Evolutionary conservation across 2,888 invertebrate genomes (phyloP).

Genomic region (Eubasilissa splendida): DNA sequence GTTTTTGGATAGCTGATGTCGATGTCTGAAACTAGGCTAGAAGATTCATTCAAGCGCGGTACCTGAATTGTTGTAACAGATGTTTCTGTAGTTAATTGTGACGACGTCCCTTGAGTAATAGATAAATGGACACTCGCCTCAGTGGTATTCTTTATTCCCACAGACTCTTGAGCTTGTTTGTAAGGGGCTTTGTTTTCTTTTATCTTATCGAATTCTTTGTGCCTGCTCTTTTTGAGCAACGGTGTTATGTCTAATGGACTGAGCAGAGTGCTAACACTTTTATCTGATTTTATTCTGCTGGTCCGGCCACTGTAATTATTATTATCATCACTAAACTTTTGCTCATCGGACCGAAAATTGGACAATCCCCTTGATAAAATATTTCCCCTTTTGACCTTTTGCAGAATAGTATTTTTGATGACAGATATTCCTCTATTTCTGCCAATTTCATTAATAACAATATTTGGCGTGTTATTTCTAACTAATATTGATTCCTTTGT

Average conservation of each 20-base stretch:
- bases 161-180: constrained; percentile 7
- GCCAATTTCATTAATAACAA: not conserved
- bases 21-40: not conserved
- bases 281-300: constrained; percentile 44
- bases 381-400: constrained; percentile 33
- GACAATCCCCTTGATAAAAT: not conserved
- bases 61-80: constrained; percentile 15
- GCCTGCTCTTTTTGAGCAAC: constrained; percentile 47
- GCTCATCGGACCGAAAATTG: constrained; percentile 21
- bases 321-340: constrained; percentile 33
- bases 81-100: constrained; percentile 24
- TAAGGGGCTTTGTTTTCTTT: constrained; percentile 10
- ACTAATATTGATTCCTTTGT: too few species aligned
- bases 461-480: too few species aligned
- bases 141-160: constrained; percentile 3
- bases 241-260: constrained; percentile 53
- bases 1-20: constrained; percentile 4
- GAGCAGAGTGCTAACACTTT: constrained; percentile 53
- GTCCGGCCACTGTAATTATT: constrained; percentile 27
- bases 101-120: not conserved
- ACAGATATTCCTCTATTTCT: not conserved
- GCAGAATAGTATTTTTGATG: not conserved
- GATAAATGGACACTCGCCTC: constrained; percentile 3
- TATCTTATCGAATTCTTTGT: constrained; percentile 41
- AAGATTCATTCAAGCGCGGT: not conserved